These are phyloP conservation scores for Caenorhabditis panamensis DNA, from an alignment of 2,888 invertebrate species.

Conservation along the genomic window DNA sequence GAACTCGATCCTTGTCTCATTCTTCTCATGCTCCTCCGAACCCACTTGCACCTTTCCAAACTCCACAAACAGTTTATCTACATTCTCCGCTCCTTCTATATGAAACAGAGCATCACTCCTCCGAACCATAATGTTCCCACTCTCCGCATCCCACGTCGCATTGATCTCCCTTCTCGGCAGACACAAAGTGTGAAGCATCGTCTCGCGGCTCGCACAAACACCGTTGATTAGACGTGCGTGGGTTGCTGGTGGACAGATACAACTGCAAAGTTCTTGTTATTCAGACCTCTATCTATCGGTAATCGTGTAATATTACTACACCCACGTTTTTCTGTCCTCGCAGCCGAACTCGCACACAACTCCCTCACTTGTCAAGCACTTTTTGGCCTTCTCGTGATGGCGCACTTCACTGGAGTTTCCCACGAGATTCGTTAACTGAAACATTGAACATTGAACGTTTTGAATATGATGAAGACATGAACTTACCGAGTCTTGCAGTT, in stretches of 20 bases:
- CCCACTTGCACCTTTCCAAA: slow-evolving; percentile 59
- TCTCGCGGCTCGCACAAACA: slow-evolving; percentile 54
- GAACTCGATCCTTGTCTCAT: slow-evolving; percentile 46
- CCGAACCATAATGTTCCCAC: slow-evolving; percentile 65
- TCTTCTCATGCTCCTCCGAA: slow-evolving; percentile 6
- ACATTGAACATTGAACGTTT: background rate
- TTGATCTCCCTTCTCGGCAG: slow-evolving; percentile 60
- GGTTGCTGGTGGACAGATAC: slow-evolving; percentile 67
- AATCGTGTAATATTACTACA: background rate
- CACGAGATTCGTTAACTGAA: slow-evolving; percentile 56
- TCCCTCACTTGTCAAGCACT: slow-evolving; percentile 71
- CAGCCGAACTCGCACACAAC: slow-evolving; percentile 76
- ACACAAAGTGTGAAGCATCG: slow-evolving; percentile 58
- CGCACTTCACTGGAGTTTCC: slow-evolving; percentile 52
- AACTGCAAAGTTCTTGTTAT: slow-evolving; percentile 54
- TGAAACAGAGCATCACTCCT: slow-evolving; percentile 57
- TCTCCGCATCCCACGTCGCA: slow-evolving; percentile 71
- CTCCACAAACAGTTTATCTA: slow-evolving; percentile 67
- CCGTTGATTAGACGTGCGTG: slow-evolving; percentile 60
- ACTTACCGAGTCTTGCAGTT: slow-evolving; percentile 57
- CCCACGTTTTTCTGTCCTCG: slow-evolving; percentile 64
- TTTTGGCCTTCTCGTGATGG: slow-evolving; percentile 59
- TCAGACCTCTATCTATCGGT: background rate
- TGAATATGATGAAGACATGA: background rate
- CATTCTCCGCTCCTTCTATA: slow-evolving; percentile 49